These are phyloP conservation scores for Clangula hyemalis DNA, from an alignment of 2,797 vertebrate genomes.

Conservation along the genomic window DNA sequence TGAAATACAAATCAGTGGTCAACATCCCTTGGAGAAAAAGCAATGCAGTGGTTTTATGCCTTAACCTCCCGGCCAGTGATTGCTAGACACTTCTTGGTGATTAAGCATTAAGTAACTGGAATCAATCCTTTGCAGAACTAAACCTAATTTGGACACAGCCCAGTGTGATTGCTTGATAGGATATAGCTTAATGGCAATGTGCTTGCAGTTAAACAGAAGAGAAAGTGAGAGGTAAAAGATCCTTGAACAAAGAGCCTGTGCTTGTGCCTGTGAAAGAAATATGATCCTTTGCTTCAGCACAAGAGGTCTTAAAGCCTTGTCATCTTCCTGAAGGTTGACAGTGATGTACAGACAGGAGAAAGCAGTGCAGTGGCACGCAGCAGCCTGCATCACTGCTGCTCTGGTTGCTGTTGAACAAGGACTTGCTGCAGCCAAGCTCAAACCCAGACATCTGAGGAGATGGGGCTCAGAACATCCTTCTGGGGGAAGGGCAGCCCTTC, in stretches of 20 bases:
- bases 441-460: conserved; percentile 1
- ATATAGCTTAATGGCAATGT: neutral
- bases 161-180: neutral
- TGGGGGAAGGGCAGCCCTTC: conserved; percentile 4
- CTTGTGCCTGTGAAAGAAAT: neutral
- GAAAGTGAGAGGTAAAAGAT: neutral
- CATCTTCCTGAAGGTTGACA: neutral
- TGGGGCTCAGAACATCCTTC: neutral
- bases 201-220: neutral
- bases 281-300: neutral
- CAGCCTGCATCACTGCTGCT: neutral
- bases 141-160: neutral
- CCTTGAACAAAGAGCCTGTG: neutral
- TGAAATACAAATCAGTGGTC: neutral
- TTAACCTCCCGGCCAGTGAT: neutral
- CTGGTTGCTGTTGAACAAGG: neutral
- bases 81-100: neutral
- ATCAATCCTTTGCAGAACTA: neutral
- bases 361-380: neutral
- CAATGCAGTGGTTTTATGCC: neutral
- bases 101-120: neutral
- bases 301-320: neutral
- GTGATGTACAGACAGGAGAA: neutral
- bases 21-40: neutral
- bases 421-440: neutral